Percentiles rank a stretch among this genome's conserved stretches.
Evolutionary conservation across 1,140 invertebrate genomes (phyloP).

Genomic region (Orchesella cincta): DNA sequence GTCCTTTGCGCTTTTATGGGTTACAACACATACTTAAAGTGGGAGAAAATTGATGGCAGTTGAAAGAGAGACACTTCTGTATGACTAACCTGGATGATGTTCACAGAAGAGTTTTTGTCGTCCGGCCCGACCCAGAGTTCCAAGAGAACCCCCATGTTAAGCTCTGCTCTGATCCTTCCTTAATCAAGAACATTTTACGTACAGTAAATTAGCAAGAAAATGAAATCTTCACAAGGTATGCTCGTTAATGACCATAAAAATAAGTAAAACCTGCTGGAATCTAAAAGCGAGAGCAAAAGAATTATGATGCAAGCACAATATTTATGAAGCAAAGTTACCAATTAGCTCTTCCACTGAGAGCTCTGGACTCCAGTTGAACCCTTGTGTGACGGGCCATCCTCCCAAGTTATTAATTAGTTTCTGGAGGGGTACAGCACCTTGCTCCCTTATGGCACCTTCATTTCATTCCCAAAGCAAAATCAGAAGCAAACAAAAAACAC

Average conservation of each 20-base stretch:
- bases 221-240: neutral
- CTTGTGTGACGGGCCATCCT: constrained; percentile 74
- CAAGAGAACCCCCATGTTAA: constrained; percentile 73
- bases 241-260: neutral
- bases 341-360: constrained; percentile 67
- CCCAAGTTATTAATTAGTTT: constrained; percentile 66
- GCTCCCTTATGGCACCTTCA: constrained; percentile 62
- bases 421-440: constrained; percentile 68
- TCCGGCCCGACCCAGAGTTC: constrained; percentile 82
- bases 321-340: too few species aligned
- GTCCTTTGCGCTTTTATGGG: too few species aligned
- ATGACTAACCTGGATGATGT: constrained; percentile 80
- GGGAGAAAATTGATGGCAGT: neutral
- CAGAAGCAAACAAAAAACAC: neutral
- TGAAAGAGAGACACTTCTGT: neutral
- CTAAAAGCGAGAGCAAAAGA: too few species aligned
- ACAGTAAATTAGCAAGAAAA: neutral
- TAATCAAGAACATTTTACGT: too few species aligned
- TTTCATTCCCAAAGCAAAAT: neutral
- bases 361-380: constrained; percentile 62
- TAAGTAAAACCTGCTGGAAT: neutral
- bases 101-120: constrained; percentile 79
- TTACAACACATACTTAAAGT: too few species aligned
- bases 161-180: constrained; percentile 68
- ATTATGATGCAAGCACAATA: too few species aligned